Base-by-base conservation (phyloP, 35 echinoderm and acorn worm species). In the Heliocidaris erythrogramma region DNA sequence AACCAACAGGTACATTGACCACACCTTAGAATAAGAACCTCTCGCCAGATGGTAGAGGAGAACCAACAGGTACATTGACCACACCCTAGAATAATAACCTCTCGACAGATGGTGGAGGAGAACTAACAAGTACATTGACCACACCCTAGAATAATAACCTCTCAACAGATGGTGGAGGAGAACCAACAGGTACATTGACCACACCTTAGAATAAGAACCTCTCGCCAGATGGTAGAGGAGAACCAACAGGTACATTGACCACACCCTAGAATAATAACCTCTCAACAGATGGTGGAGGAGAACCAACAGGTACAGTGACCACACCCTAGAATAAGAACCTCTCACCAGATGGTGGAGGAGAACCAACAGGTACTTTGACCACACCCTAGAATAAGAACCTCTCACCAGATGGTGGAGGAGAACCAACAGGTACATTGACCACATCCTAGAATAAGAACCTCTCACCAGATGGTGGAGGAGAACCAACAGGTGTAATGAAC, bases 1-100 rank as follows among this genome's bases (percentile, higher is more conserved):
- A 95, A 94, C 98, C 98, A 32, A 59, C 93, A 97, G 97, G 97
- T 98, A 93, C 93, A 85, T 16, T 94, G n/a, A 65, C 60, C 60
- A 65, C 60, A 65, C 60, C 60, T 14, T 65, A 65, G 60, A 65
- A 65, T 18, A 65, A 65, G 14, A 18, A 65, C 60, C 60, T 18
- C 17, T 65, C 13, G 21, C 60, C 60, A 65, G 14, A 65, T 24
- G 49, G 49, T 52, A 0, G 49, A 52, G 49, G 49, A 52, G 49
- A 52, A 52, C 49, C 49, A 52, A 52, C 49, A 65, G 18, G 60
- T 18, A 65, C 13, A 65, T 18, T 16, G 17, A 65, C 60, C 60
- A 65, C 60, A 65, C 60, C 18, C 60, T 65, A 65, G 60, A 65
- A 65, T 65, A 65, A 65, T 12, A 65, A 65, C 60, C 60, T 18